A percentile compares a stretch with the other conserved stretches of the same genome.
phyloP scores from a whole-genome alignment of 2,888 invertebrate genomes.

The Acanthacorydalis orientalis region DNA sequence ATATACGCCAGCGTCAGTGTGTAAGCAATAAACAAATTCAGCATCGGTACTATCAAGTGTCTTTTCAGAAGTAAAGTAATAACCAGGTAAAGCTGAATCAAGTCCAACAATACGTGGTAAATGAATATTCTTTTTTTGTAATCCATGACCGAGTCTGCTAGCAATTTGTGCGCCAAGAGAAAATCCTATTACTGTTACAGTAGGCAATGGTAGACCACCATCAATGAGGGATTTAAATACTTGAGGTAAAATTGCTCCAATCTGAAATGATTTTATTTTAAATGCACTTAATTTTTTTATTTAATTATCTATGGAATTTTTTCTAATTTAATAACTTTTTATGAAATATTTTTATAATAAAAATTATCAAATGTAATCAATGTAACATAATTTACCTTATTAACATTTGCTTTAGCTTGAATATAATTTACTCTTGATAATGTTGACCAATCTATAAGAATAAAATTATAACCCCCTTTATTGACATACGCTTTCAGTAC shows the following conservation, averaged over 20 bases:
- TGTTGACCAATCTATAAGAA: no score
- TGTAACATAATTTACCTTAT: no score
- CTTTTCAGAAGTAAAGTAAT: background rate
- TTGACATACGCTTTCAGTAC: no score
- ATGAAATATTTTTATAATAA: no score
- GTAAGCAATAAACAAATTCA: background rate
- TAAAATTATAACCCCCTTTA: no score
- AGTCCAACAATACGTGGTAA: background rate
- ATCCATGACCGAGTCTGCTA: background rate
- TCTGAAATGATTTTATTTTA: background rate
- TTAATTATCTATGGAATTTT: no score
- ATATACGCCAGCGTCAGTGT: conserved; percentile 2
- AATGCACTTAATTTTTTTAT: no score
- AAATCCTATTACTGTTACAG: background rate
- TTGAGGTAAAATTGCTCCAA: background rate
- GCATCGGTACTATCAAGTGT: background rate
- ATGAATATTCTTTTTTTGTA: background rate
- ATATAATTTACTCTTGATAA: no score
- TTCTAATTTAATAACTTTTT: no score
- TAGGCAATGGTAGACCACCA: background rate
- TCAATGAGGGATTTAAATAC: background rate
- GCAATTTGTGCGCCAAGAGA: background rate
- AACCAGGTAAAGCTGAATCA: background rate
- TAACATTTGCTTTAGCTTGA: no score
- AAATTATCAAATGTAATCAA: no score